phyloP scores from a whole-genome alignment of 2,113 vertebrate genomes.

The Microtus montanus region DNA sequence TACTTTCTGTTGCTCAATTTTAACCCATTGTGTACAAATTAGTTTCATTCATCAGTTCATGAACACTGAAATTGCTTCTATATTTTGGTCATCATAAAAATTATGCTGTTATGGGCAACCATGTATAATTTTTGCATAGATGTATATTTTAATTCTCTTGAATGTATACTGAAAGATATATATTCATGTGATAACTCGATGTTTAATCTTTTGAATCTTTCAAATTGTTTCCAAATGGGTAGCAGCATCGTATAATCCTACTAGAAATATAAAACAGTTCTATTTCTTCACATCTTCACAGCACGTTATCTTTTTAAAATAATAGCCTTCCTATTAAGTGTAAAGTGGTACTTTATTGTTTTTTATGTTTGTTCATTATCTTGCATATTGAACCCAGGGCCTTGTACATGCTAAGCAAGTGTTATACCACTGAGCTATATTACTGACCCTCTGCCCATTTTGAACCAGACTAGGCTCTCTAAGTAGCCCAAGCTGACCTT shows the following conservation, averaged over 20 bases:
- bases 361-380: background rate
- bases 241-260: conserved; percentile 10
- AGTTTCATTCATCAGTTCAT: background rate
- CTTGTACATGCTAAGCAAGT: background rate
- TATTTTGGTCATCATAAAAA: background rate
- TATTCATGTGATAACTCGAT: background rate
- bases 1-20: background rate
- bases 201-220: background rate
- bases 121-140: background rate
- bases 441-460: background rate
- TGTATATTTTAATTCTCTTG: conserved; percentile 20
- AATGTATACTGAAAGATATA: background rate
- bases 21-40: background rate
- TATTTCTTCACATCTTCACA: conserved; percentile 13
- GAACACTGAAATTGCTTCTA: background rate
- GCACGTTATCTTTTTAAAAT: background rate
- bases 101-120: background rate
- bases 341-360: background rate
- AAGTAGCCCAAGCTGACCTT: background rate
- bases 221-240: background rate
- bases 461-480: background rate
- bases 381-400: background rate
- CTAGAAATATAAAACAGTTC: background rate
- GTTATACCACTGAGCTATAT: background rate
- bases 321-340: background rate